Evolutionary conservation across 2,113 vertebrate species (phyloP), one percentile per base, ranked within the genome.

Genomic region (Daubentonia madagascariensis): DNA sequence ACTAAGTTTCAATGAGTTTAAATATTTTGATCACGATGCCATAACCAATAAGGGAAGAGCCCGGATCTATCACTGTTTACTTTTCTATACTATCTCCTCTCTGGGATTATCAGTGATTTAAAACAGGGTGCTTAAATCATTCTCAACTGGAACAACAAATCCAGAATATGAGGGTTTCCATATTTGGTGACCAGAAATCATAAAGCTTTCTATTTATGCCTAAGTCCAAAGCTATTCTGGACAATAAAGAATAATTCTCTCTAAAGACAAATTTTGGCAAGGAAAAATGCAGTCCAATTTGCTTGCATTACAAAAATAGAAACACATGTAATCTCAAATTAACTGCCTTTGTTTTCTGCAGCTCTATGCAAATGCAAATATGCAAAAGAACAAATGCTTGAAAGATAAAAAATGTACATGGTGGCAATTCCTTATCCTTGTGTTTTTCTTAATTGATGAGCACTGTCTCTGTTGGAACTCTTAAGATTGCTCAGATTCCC

Each of bases 211-310:
- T 95, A 61, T 95, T 97, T 91, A 94, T 95, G 52, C n/a, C 32
- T n/a, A 86, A 95, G 59, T 85, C 59, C 22, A 95, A 97, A 95
- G 52, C 59, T 96, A 94, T 96, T 94, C 73, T 91, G 48, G 43
- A 52, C 25, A 83, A 78, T 80, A 85, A 92, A 93, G 40, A 85
- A 94, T 85, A 97, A 95, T 75, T 30, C 48, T 78, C 48, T 93
- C n/a, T 95, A 86, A 94, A 98, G 88, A 76, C 57, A 93, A 23
- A 95, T 89, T 95, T 97, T 97, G 97, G 94, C 97, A 97, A 80
- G 48, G 10, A 79, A 97, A 94, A 92, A 84, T 52, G 23, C 40
- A 96, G n/a, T 70, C 28, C 81, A 97, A 40, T 48, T 97, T 96
- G 28, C 67, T 95, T 96, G 86, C 48, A 40, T 7, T 32, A 95